Conservation (phyloP, 2,797 vertebrate genomes). For the Petrocephalus schoutedeni region DNA sequence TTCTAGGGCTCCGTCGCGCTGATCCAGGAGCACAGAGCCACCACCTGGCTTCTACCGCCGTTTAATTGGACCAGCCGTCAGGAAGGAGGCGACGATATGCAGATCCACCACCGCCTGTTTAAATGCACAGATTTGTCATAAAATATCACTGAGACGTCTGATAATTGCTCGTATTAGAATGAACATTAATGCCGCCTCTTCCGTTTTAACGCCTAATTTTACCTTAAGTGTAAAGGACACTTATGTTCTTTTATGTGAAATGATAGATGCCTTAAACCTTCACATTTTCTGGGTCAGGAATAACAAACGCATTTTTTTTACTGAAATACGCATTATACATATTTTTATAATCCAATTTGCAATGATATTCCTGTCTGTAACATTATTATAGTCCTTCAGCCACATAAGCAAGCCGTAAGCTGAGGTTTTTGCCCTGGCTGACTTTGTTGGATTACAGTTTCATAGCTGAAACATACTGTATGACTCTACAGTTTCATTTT, state of each 20-base stretch:
- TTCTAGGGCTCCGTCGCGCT: not conserved
- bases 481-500: not conserved
- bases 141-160: conserved; percentile 28
- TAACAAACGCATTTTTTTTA: conserved; percentile 14
- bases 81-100: not conserved
- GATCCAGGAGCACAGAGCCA: not conserved
- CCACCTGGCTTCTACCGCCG: not conserved
- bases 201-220: conserved; percentile 28
- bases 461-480: not conserved
- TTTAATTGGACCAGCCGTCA: conserved; percentile 18
- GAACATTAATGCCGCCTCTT: conserved; percentile 13
- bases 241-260: conserved; percentile 13
- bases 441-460: not conserved
- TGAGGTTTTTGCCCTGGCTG: not conserved
- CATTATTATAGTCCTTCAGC: not conserved
- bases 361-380: not conserved
- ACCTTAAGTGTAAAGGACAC: conserved; percentile 16
- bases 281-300: conserved; percentile 19
- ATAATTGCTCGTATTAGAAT: conserved; percentile 27
- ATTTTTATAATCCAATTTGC: not conserved
- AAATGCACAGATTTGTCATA: conserved; percentile 22
- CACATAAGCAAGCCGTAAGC: not conserved
- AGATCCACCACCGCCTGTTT: not conserved
- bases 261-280: conserved; percentile 24
- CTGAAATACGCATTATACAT: not conserved